These are phyloP conservation scores for Nipponacmea schrenckii DNA, from an alignment of 2,888 invertebrate genomes.

Conservation along the genomic window DNA sequence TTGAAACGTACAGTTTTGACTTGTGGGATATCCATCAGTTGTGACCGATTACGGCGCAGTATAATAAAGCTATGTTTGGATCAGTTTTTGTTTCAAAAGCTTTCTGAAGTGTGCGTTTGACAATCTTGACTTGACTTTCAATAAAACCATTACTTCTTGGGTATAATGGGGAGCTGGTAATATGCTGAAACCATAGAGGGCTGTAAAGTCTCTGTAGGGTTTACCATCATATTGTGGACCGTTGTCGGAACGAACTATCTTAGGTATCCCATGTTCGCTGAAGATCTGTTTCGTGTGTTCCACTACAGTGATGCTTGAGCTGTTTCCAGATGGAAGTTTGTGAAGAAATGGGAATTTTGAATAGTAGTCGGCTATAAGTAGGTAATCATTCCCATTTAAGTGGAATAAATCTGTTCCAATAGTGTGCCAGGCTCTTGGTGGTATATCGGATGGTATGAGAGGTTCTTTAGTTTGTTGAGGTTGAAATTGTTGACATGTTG, in stretches of 20 bases:
- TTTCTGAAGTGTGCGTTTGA: conserved; percentile 9
- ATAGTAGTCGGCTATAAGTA: conserved; percentile 12
- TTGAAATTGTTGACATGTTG: conserved; percentile 5
- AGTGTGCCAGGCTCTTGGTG: conserved; percentile 13
- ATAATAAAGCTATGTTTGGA: conserved; percentile 11
- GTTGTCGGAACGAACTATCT: conserved; percentile 28
- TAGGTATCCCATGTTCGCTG: conserved; percentile 28
- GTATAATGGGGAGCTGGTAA: conserved; percentile 15
- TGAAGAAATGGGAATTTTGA: conserved; percentile 4
- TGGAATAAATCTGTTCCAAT: conserved; percentile 16
- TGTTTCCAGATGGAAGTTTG: not conserved
- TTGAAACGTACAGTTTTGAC: not conserved
- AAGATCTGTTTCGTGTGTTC: conserved; percentile 24
- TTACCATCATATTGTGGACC: conserved; percentile 29
- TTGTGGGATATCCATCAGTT: not conserved
- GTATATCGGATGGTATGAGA: conserved; percentile 9
- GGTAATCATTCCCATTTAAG: conserved; percentile 10
- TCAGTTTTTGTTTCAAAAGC: not conserved
- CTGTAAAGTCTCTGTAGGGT: not conserved
- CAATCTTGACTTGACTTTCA: conserved; percentile 13
- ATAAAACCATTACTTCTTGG: conserved; percentile 12
- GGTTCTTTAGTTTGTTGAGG: conserved; percentile 7
- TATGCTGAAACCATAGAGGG: not conserved
- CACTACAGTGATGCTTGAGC: conserved; percentile 9
- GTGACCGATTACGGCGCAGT: not conserved